Base-by-base conservation (phyloP, 1,140 invertebrate species). In the Macrostomum lignano region DNA sequence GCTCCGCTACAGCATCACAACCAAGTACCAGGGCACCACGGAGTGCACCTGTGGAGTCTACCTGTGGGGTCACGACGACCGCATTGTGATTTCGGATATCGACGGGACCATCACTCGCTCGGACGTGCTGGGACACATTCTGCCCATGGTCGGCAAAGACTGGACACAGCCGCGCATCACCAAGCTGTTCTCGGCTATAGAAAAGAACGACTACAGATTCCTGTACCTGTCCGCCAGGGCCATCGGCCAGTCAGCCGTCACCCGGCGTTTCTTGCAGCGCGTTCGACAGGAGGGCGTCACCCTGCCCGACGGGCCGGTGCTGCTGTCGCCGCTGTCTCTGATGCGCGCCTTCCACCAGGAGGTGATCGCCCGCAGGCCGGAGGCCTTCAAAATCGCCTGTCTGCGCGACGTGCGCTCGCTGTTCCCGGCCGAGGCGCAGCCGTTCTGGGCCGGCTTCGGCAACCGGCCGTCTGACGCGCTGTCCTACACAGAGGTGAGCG, bases 81-180 rank as follows among this genome's bases (percentile, higher is more conserved):
- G 84, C 58, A 73, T 98, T 40, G 81, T 98, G 22, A 81, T 98
- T 42, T 94, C 84, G 0, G 91, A 98, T 55, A 96, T 98, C 49
- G 91, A 98, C 62, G 91, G 91, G n/a, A 98, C 91, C 9, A 98
- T 98, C 36, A 98, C 91, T 17, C 93, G 86, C 67, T 93, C 86
- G 0, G 91, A 99, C 62, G 88, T 98, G 0, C 60, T 98, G 30
- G 91, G 91, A 9, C 91, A 99, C 45, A 82, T 98, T 35, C 63
- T 99, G 40, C 88, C 91, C 5, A 76, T 94, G 44, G 73, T 98
- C 22, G 91, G 91, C 21, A 81, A 43, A 5, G 53, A 58, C 38
- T 60, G 54, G 58, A 72, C 75, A 0, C 57, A 60, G 32, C 46
- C 42, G 26, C 88, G 88, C 5, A 88, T 98, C 3, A 84, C 88